These are phyloP conservation scores for Micromys minutus DNA, from an alignment of 2,113 vertebrate genomes.

Conservation along the genomic window DNA sequence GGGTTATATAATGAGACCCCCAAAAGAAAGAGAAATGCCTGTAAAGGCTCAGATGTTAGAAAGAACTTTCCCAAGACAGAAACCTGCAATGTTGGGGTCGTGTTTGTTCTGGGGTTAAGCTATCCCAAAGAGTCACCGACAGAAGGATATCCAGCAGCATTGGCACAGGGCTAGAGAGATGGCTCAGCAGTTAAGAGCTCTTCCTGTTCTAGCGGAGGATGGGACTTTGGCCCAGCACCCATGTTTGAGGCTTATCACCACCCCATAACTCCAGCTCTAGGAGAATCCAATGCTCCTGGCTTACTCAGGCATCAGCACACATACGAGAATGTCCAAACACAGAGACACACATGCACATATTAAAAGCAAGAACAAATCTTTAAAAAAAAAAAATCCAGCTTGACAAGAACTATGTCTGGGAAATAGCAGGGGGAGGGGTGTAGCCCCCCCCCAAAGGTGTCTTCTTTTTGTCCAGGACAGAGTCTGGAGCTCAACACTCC, in stretches of 20 bases:
- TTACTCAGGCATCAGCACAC: neutral
- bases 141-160: neutral
- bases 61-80: neutral
- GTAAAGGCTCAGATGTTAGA: neutral
- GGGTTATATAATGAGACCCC: neutral
- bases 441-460: too few species aligned
- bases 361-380: neutral
- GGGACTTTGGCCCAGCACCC: neutral
- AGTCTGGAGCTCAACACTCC: neutral
- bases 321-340: too few species aligned
- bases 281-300: neutral
- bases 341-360: neutral
- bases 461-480: neutral
- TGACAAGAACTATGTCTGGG: neutral
- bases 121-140: neutral
- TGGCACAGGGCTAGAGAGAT: neutral
- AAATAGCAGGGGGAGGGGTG: too few species aligned
- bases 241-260: neutral
- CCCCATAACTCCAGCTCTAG: neutral
- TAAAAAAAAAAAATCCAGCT: neutral
- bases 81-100: neutral
- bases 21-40: neutral
- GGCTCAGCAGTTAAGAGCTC: neutral
- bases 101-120: neutral
- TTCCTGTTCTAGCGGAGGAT: neutral